These are phyloP conservation scores for Lagopus leucura DNA, from an alignment of 2,113 vertebrate species.

Conservation along the genomic window DNA sequence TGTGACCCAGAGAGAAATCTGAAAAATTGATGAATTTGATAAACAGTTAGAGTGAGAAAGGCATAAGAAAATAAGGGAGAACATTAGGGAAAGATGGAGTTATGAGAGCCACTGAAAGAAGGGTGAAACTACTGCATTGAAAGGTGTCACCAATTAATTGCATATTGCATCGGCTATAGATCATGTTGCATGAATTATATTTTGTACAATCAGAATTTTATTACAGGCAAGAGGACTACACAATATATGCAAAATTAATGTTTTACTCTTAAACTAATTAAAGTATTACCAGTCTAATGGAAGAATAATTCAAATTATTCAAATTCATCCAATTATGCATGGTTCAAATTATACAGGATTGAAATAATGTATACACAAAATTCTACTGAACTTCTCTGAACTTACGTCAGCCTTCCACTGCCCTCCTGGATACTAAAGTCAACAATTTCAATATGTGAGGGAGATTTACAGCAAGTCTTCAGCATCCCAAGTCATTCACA, in stretches of 20 bases:
- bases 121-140: background rate
- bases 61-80: background rate
- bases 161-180: background rate
- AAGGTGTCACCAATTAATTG: background rate
- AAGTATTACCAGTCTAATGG: background rate
- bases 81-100: background rate
- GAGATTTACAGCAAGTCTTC: background rate
- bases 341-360: background rate
- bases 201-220: background rate
- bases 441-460: background rate
- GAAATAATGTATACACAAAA: background rate
- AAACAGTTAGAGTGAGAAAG: background rate
- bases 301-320: background rate
- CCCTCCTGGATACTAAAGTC: background rate
- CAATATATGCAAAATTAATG: background rate
- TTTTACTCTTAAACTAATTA: background rate
- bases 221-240: background rate
- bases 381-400: background rate
- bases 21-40: background rate
- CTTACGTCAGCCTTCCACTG: background rate
- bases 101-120: background rate
- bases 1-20: background rate
- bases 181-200: background rate
- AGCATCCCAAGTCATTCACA: background rate
- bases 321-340: background rate